Evolutionary conservation across 1,140 invertebrate species (phyloP), one percentile per base, ranked within the genome.

Genomic region (Bombus fervidus): DNA sequence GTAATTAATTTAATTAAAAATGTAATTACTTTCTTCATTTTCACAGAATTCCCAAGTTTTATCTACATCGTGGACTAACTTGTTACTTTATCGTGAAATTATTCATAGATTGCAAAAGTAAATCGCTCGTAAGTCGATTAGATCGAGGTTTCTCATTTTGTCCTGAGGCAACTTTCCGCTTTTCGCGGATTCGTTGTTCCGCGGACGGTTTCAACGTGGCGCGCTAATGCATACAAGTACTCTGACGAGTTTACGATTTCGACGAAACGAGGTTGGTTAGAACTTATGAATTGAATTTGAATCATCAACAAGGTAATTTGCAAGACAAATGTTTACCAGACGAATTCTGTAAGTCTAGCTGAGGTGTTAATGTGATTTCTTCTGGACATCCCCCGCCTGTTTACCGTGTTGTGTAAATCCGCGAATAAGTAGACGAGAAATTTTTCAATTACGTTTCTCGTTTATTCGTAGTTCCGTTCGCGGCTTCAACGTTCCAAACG

Each of bases 271-370:
- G n/a, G 13, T 18, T 25, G 47, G 57, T 41, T 39, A 15, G 22
- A 57, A 78, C 37, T 69, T 83, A 69, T 59, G 64, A 83, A 83
- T 78, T 34, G 74, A 77, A 83, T 83, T 78, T 83, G 64, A 83
- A 83, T 83, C 62, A 13, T 64, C n/a, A 78, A 69, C 31, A 69
- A 78, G 37, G 37, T 57, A 53, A 83, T 83, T 83, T 83, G 82
- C 82, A 83, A 83, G 82, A 83, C 64, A 78, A 83, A 71, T 34
- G 53, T 78, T 78, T 71, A 22, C 47, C 74, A 15, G 28, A 12
- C 18, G 64, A 83, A 34, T 78, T 37, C 37, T 69, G 34, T 41
- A 57, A 78, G 59, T 39, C 47, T 77, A 66, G 25, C 34, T 18
- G n/a, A 13, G 28, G 39, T 47, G 37, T 18, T 37, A 37, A 43